Conservation (phyloP, 2,113 vertebrate genomes). For the mouse (Mus musculus) region GRCm39 chrX:68098001-68098500, state of each 20-base stretch:
- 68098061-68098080: constrained; percentile 86
- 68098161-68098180: constrained; percentile 85
- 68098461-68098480: too few relatives aligned
- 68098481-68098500: too few relatives aligned
- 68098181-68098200: constrained; percentile 83
- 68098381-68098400: too few relatives aligned
- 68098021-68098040: constrained; percentile 89
- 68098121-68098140: constrained; percentile 80
- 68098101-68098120: constrained; percentile 87
- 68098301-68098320: constrained; percentile 73
- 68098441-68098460: too few relatives aligned
- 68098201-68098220: constrained; percentile 81
- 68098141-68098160: constrained; percentile 81
- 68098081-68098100: constrained; percentile 85
- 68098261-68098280: constrained; percentile 57
- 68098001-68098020: constrained; percentile 87
- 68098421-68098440: too few relatives aligned
- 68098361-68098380: neutral
- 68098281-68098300: constrained; percentile 71
- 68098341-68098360: constrained; percentile 35
- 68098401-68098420: too few relatives aligned
- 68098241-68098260: neutral
- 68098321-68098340: constrained; percentile 71
- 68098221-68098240: neutral
- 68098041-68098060: constrained; percentile 88